Evolutionary conservation across 2,797 vertebrate species (phyloP).

Genomic region (Rhodeus uyekii): DNA sequence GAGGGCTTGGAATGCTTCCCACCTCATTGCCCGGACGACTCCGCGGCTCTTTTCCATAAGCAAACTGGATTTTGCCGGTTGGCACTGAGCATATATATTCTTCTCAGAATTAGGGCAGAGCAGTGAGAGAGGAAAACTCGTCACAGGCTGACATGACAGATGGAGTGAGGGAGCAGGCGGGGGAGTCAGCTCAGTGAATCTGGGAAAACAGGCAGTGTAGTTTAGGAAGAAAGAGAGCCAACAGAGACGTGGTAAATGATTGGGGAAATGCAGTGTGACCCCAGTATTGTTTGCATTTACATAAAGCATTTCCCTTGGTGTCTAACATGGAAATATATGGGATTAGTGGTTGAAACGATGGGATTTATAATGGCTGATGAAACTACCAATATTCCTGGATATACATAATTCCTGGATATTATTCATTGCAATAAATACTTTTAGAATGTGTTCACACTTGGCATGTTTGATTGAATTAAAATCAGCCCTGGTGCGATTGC

Average conservation of each 20-base stretch:
- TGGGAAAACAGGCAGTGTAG: conserved; percentile 39
- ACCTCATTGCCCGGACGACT: background rate
- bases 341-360: background rate
- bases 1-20: conserved; percentile 30
- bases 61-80: conserved; percentile 58
- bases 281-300: conserved; percentile 5
- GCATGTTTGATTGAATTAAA: background rate
- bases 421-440: background rate
- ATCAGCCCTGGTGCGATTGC: background rate
- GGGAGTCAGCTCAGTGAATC: conserved; percentile 38
- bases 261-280: background rate
- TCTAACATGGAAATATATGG: conserved; percentile 12
- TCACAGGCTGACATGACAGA: conserved; percentile 55
- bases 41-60: conserved; percentile 23
- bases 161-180: conserved; percentile 40
- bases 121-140: conserved; percentile 44
- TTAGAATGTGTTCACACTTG: background rate
- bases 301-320: conserved; percentile 1
- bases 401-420: background rate
- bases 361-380: background rate
- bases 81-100: conserved; percentile 35
- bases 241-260: background rate
- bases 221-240: conserved; percentile 14
- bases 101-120: conserved; percentile 61
- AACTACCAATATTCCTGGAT: background rate